Evolutionary conservation across 1,140 invertebrate species (phyloP).

Genomic region (Wasmannia auropunctata): DNA sequence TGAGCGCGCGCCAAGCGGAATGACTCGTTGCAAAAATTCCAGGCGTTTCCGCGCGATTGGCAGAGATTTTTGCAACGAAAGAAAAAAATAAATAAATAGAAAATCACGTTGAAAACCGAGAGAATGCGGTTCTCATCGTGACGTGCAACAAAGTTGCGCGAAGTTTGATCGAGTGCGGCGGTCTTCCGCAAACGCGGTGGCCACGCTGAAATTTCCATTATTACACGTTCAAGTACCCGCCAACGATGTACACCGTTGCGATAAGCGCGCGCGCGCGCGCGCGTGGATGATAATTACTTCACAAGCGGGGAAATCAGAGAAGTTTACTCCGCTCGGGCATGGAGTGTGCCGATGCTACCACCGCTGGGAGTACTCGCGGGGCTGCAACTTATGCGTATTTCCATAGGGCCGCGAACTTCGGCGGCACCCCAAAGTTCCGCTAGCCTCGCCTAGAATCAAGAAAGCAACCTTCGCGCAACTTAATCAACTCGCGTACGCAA

Average conservation of each 20-base stretch:
- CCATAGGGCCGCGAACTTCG: conserved; percentile 30
- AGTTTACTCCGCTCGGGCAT: conserved; percentile 30
- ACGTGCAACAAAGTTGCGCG: conserved; percentile 17
- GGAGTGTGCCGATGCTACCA: conserved; percentile 29
- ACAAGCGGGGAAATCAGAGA: conserved; percentile 54
- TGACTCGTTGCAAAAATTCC: conserved; percentile 22
- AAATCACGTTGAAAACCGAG: neutral
- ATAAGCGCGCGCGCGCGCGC: conserved; percentile 38
- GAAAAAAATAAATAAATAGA: neutral
- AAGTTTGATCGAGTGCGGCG: conserved; percentile 45
- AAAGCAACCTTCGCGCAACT: conserved; percentile 33
- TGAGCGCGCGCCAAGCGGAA: conserved; percentile 43
- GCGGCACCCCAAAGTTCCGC: neutral
- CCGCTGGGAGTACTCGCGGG: conserved; percentile 17
- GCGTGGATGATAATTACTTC: conserved; percentile 51
- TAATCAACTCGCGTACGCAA: conserved; percentile 26
- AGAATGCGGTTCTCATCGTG: neutral
- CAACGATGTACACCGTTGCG: conserved; percentile 34
- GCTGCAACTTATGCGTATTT: conserved; percentile 32
- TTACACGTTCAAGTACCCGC: conserved; percentile 51
- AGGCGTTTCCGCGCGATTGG: conserved; percentile 28
- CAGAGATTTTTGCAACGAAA: conserved; percentile 8
- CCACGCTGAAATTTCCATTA: conserved; percentile 51
- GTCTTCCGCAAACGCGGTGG: conserved; percentile 9
- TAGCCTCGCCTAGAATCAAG: conserved; percentile 15